These are phyloP conservation scores for Discoglossus pictus DNA, from an alignment of 2,797 vertebrate genomes.

Conservation along the genomic window DNA sequence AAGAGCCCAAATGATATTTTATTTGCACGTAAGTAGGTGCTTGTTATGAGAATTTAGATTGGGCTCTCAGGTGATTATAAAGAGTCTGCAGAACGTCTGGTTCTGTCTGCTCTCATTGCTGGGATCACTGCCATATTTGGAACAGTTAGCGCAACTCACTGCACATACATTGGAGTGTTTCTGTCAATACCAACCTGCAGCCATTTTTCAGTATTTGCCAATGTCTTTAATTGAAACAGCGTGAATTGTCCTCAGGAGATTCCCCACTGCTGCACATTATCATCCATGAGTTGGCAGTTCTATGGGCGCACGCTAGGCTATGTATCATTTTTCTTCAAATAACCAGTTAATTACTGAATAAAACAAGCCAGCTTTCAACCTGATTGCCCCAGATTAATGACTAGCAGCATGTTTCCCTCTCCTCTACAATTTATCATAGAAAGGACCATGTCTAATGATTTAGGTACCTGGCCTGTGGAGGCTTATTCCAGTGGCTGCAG, in stretches of 20 bases:
- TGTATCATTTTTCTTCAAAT: constrained; percentile 80
- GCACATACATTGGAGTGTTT: constrained; percentile 54
- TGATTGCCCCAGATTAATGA: constrained; percentile 85
- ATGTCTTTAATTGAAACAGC: constrained; percentile 69
- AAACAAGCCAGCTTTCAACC: constrained; percentile 80
- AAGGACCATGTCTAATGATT: constrained; percentile 87
- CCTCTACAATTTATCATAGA: constrained; percentile 89
- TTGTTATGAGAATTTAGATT: too few species aligned
- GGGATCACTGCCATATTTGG: too few species aligned
- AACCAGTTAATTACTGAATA: constrained; percentile 77
- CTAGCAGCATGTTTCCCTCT: constrained; percentile 80
- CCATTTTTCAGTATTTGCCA: constrained; percentile 70
- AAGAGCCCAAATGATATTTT: too few species aligned
- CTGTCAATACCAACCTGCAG: constrained; percentile 66
- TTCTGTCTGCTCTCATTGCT: too few species aligned
- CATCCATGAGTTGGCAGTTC: constrained; percentile 65
- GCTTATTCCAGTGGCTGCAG: constrained; percentile 67
- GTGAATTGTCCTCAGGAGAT: constrained; percentile 67
- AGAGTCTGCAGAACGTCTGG: too few species aligned
- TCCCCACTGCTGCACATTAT: constrained; percentile 64
- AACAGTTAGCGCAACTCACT: constrained; percentile 29
- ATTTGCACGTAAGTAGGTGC: too few species aligned
- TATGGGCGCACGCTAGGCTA: constrained; percentile 73
- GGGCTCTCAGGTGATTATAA: too few species aligned
- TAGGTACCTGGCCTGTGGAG: constrained; percentile 78